Evolutionary conservation across 2,888 invertebrate genomes (phyloP).

Genomic region (Spodoptera picta): DNA sequence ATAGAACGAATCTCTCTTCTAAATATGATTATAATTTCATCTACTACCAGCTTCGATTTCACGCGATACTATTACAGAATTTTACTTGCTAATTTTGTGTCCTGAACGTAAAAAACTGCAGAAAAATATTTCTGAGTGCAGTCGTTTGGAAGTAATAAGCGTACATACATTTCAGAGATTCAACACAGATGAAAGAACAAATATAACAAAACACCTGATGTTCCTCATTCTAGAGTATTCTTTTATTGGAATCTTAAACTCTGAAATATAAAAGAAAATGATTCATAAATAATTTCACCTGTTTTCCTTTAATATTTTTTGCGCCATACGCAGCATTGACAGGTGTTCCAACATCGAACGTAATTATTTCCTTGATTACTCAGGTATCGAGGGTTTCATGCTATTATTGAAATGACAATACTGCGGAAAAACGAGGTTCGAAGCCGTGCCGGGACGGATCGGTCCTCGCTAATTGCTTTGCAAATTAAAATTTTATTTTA

Average conservation of each 20-base stretch:
- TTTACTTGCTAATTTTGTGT: too few relatives aligned
- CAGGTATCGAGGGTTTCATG: background rate
- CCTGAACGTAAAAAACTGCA: too few relatives aligned
- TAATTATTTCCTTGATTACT: constrained; percentile 26
- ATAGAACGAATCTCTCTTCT: too few relatives aligned
- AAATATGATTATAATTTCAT: too few relatives aligned
- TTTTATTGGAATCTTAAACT: background rate
- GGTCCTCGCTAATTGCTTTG: constrained; percentile 5
- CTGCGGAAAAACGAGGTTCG: constrained; percentile 8
- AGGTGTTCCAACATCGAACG: constrained; percentile 9
- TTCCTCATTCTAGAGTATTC: too few relatives aligned
- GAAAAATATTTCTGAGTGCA: too few relatives aligned
- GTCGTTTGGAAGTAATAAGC: too few relatives aligned
- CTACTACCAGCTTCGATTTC: too few relatives aligned
- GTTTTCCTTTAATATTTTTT: constrained; percentile 3
- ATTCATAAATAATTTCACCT: constrained; percentile 9
- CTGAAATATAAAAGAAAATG: constrained; percentile 2
- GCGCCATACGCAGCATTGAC: constrained; percentile 1
- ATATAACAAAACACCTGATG: too few relatives aligned
- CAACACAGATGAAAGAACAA: too few relatives aligned
- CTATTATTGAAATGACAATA: constrained; percentile 25
- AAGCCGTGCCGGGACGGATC: constrained; percentile 2
- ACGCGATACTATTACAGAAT: too few relatives aligned
- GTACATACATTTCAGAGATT: too few relatives aligned
- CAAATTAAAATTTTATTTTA: constrained; percentile 1